These are phyloP conservation scores for Lutraria rhynchaena DNA, from an alignment of 1,140 invertebrate species.

Conservation along the genomic window DNA sequence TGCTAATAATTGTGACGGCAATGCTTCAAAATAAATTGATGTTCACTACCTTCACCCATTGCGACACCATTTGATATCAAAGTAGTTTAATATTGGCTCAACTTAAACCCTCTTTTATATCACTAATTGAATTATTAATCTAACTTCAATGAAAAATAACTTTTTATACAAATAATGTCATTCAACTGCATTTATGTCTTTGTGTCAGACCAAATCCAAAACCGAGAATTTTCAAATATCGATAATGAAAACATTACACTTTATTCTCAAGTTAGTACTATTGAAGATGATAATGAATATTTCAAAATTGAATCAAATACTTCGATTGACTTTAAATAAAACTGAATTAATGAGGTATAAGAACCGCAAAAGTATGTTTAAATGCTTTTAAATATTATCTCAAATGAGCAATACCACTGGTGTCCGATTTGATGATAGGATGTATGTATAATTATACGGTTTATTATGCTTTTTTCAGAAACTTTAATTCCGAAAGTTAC, in stretches of 20 bases:
- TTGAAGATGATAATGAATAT: not conserved
- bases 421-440: no score
- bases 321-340: constrained; percentile 35
- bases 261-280: not conserved
- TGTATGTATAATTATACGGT: no score
- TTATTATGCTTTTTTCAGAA: no score
- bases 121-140: constrained; percentile 18
- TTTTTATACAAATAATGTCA: constrained; percentile 1
- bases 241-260: constrained; percentile 10
- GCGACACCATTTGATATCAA: constrained; percentile 1
- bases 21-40: not conserved
- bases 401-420: no score
- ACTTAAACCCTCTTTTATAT: constrained; percentile 2
- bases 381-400: no score
- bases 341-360: not conserved
- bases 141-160: constrained; percentile 21
- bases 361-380: no score
- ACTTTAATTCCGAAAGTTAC: no score
- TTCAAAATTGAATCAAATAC: not conserved
- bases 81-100: not conserved
- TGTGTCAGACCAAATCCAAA: constrained; percentile 7
- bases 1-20: constrained; percentile 20
- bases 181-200: not conserved
- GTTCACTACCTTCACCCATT: not conserved
- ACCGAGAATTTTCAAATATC: constrained; percentile 20